Conservation (phyloP, 2,113 vertebrate species). For the Glaucidium brasilianum region DNA sequence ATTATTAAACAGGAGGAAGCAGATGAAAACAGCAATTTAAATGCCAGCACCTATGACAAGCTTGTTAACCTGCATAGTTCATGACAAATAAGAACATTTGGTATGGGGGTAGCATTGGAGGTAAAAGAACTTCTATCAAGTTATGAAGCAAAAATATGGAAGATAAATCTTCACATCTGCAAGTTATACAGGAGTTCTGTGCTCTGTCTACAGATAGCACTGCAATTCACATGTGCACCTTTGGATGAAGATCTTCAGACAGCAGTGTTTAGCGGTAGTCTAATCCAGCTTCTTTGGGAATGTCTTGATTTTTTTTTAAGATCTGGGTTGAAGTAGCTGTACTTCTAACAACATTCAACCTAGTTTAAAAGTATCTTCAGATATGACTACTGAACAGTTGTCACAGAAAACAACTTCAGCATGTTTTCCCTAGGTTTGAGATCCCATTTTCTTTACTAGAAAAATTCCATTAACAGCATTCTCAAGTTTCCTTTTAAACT, state of each 20-base stretch:
- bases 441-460: neutral
- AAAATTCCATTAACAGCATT: neutral
- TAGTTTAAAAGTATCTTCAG: neutral
- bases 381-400: neutral
- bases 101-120: neutral
- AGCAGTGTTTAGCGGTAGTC: neutral
- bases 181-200: neutral
- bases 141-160: neutral
- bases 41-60: neutral
- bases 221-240: neutral
- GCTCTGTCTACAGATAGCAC: neutral
- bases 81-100: neutral
- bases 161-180: neutral
- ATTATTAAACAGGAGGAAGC: neutral
- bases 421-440: neutral
- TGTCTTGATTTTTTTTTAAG: neutral
- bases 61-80: neutral
- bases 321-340: neutral
- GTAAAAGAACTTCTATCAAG: neutral
- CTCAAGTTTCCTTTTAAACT: neutral
- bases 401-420: neutral
- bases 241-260: neutral
- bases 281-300: neutral
- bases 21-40: slow-evolving; percentile 36
- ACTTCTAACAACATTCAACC: neutral